These are phyloP conservation scores for Acanthaster planci DNA, from an alignment of 35 echinoderm and acorn worm genomes.

Conservation along the genomic window DNA sequence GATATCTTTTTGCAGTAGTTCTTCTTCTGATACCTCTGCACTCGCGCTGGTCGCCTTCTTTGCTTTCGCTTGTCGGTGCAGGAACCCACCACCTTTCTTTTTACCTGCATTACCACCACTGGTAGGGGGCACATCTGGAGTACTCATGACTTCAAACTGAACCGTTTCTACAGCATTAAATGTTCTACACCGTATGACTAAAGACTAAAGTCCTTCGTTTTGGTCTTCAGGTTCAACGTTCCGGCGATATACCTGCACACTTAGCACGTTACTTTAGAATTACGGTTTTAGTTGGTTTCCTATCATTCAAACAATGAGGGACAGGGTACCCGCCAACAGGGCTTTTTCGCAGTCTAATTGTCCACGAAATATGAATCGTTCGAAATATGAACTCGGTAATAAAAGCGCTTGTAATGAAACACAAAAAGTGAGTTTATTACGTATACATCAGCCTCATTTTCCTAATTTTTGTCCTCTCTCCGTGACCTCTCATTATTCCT, in stretches of 20 bases:
- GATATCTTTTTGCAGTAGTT: slow-evolving; percentile 68
- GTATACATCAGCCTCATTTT: not conserved
- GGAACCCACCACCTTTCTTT: slow-evolving; percentile 95
- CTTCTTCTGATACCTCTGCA: slow-evolving; percentile 68
- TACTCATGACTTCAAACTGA: slow-evolving; percentile 57
- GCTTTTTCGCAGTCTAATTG: no score
- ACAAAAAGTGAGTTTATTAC: not conserved
- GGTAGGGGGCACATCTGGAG: slow-evolving; percentile 69
- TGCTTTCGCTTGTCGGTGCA: slow-evolving; percentile 85
- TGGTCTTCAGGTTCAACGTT: no score
- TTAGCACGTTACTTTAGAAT: not conserved
- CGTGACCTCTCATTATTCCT: not conserved
- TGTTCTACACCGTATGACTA: no score
- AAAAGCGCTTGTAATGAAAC: no score
- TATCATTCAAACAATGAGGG: no score
- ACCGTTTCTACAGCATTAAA: not conserved
- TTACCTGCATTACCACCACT: slow-evolving; percentile 81
- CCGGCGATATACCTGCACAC: not conserved
- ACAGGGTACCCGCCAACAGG: no score
- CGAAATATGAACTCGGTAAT: no score
- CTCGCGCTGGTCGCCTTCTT: slow-evolving; percentile 78
- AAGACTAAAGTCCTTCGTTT: not conserved
- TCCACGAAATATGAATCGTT: no score
- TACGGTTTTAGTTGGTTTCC: no score
- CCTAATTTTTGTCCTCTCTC: not conserved